Conservation (phyloP, 2,888 invertebrate genomes). For the Trachelus tabidus region DNA sequence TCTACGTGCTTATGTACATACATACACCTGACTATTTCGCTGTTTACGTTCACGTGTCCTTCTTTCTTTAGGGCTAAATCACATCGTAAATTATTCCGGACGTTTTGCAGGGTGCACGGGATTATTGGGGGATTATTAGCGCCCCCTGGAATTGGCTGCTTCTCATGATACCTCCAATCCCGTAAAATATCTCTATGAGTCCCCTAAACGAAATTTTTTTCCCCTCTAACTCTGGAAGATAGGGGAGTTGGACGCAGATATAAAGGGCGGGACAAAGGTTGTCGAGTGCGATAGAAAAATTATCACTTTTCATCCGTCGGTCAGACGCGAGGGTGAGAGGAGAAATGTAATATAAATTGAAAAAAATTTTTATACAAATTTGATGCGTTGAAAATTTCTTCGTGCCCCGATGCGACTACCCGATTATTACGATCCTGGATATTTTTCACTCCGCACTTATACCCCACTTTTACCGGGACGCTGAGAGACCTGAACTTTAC, state of each 20-base stretch:
- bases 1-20: not conserved
- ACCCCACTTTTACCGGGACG: not conserved
- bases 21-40: not conserved
- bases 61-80: not conserved
- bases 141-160: not conserved
- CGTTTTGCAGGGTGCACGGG: not conserved
- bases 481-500: not conserved
- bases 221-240: not conserved
- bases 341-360: not conserved
- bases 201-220: not conserved
- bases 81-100: not conserved
- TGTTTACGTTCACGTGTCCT: not conserved
- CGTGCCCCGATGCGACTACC: not conserved
- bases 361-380: not conserved
- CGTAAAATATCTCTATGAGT: not conserved
- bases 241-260: not conserved
- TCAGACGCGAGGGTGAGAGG: not conserved
- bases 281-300: not conserved
- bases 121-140: conserved; percentile 4
- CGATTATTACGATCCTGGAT: not conserved
- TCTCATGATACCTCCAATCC: not conserved
- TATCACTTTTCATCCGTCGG: not conserved
- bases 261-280: not conserved
- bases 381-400: not conserved
- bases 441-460: not conserved